A percentile compares a stretch with the other conserved stretches of the same genome.
Evolutionary conservation across 2,888 invertebrate species (phyloP).

Genomic region (Dugesia japonica): DNA sequence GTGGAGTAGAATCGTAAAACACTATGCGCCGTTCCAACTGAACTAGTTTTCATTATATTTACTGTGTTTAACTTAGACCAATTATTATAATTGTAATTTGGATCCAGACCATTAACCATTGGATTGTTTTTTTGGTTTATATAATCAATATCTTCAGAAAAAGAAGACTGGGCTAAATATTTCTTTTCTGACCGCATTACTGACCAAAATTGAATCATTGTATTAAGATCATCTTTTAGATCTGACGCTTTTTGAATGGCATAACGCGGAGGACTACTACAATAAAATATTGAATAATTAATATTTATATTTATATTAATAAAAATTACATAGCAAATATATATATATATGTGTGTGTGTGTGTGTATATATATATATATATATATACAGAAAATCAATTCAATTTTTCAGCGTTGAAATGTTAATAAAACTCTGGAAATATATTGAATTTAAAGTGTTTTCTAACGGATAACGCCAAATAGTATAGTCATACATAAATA

Average conservation of each 20-base stretch:
- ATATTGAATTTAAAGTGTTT: no score
- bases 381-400: no score
- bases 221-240: slow-evolving; percentile 71
- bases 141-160: slow-evolving; percentile 26
- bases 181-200: slow-evolving; percentile 60
- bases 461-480: no score
- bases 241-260: slow-evolving; percentile 65
- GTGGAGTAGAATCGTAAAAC: background rate
- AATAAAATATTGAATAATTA: slow-evolving; percentile 7
- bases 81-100: background rate
- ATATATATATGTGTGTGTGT: no score
- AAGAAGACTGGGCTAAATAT: slow-evolving; percentile 41
- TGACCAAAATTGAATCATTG: slow-evolving; percentile 82
- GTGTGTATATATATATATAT: no score
- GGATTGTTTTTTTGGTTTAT: background rate
- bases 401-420: no score
- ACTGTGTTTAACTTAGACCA: background rate
- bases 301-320: no score
- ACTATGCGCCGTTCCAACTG: background rate
- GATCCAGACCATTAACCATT: background rate
- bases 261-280: slow-evolving; percentile 62
- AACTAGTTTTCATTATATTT: background rate
- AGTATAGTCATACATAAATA: no score
- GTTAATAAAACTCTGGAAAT: no score
- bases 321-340: no score